phyloP scores from a whole-genome alignment of 2,113 vertebrate genomes.

The Dendrocopos noguchii region DNA sequence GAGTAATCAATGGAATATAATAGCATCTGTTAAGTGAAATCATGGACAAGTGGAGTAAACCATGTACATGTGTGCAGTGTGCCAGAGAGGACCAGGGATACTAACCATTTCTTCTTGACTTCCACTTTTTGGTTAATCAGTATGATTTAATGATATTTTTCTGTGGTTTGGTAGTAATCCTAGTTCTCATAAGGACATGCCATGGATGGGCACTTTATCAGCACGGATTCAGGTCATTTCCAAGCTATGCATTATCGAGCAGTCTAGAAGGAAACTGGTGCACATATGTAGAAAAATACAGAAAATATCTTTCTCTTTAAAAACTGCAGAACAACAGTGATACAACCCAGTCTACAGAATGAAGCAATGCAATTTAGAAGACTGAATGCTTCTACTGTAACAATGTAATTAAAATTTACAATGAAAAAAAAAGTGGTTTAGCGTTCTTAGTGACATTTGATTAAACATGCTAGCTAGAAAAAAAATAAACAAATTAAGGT shows the following conservation, averaged over 20 bases:
- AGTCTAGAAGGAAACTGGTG: neutral
- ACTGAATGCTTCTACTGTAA: conserved; percentile 40
- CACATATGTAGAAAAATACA: neutral
- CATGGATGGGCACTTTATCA: neutral
- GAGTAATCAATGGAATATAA: neutral
- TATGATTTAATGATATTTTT: neutral
- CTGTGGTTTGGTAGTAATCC: neutral
- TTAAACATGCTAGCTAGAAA: conserved; percentile 72
- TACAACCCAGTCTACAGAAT: neutral
- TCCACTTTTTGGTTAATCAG: neutral
- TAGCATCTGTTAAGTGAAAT: neutral
- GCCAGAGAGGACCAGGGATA: neutral
- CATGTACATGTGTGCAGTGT: neutral
- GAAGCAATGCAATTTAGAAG: neutral
- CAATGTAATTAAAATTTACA: conserved; percentile 70
- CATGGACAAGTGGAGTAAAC: neutral
- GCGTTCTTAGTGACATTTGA: conserved; percentile 79
- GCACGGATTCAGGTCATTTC: neutral
- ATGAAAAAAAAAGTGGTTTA: conserved; percentile 36
- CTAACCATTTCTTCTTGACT: neutral
- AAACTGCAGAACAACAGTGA: neutral
- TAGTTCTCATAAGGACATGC: neutral
- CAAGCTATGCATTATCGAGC: neutral
- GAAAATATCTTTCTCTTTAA: neutral
- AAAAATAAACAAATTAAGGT: conserved; percentile 81